Evolutionary conservation across 2,113 vertebrate genomes (phyloP).

Genomic region (Ochotona curzoniae): DNA sequence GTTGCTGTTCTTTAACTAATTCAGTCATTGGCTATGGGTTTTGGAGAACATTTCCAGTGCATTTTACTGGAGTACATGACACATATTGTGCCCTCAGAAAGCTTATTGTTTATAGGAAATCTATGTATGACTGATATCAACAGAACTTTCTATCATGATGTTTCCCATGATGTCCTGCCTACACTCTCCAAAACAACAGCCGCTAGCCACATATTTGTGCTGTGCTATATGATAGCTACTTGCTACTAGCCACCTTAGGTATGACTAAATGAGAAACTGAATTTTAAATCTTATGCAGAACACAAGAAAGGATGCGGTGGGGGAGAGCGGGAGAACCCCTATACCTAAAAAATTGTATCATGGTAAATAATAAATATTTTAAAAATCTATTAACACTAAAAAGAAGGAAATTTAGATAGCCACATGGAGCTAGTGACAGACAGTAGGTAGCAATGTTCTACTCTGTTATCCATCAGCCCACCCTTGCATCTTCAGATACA

Average conservation of each 20-base stretch:
- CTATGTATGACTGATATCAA: neutral
- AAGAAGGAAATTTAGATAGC: constrained; percentile 2
- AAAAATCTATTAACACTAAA: too few species aligned
- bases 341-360: too few species aligned
- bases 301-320: too few species aligned
- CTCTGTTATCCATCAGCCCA: neutral
- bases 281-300: constrained; percentile 30
- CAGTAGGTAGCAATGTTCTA: neutral
- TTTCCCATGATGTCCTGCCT: neutral
- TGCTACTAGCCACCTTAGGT: neutral
- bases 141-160: neutral
- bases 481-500: neutral
- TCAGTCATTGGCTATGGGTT: neutral
- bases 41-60: neutral
- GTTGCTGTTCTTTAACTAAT: neutral
- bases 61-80: neutral
- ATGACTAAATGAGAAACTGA: constrained; percentile 5
- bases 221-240: too few species aligned
- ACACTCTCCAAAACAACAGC: neutral
- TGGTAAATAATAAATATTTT: too few species aligned
- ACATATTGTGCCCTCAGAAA: neutral
- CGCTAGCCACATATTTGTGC: too few species aligned
- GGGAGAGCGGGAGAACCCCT: too few species aligned
- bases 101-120: neutral
- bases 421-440: neutral